Conservation (phyloP, 2,888 invertebrate genomes). For the Hipparchia semele region DNA sequence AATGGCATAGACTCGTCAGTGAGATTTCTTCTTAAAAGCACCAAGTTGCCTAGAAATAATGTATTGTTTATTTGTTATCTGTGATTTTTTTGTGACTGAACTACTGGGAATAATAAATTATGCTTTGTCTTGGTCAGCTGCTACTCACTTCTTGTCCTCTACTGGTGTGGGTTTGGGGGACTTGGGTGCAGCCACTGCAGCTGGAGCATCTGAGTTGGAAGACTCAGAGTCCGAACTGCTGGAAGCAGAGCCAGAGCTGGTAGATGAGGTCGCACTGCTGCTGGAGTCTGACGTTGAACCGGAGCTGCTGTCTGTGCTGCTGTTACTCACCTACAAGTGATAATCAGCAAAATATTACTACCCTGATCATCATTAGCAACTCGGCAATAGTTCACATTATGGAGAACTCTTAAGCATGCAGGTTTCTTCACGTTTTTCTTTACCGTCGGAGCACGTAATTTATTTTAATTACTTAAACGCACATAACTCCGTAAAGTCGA, state of each 20-base stretch:
- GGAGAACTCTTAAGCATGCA: too few relatives aligned
- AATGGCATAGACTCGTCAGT: too few relatives aligned
- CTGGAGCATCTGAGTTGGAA: constrained; percentile 76
- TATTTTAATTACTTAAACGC: too few relatives aligned
- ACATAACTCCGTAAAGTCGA: too few relatives aligned
- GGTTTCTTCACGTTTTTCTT: too few relatives aligned
- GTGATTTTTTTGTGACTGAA: not conserved
- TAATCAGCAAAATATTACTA: not conserved
- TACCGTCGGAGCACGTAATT: too few relatives aligned
- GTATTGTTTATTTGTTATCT: too few relatives aligned
- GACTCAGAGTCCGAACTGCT: constrained; percentile 89
- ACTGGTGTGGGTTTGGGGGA: constrained; percentile 64
- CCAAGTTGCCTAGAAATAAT: too few relatives aligned
- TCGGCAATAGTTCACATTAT: too few relatives aligned
- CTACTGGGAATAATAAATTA: not conserved
- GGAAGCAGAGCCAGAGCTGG: constrained; percentile 87
- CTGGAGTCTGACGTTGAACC: constrained; percentile 87
- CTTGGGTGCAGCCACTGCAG: constrained; percentile 57
- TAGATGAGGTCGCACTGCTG: constrained; percentile 87
- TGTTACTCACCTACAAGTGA: constrained; percentile 67
- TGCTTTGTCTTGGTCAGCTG: constrained; percentile 43
- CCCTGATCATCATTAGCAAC: not conserved
- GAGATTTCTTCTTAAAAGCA: too few relatives aligned
- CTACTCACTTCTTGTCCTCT: constrained; percentile 66
- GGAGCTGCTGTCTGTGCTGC: constrained; percentile 85